Percentiles rank a stretch among this genome's conserved stretches.
Conservation (phyloP, 2,888 invertebrate genomes). For the Subacronicta megacephala region DNA sequence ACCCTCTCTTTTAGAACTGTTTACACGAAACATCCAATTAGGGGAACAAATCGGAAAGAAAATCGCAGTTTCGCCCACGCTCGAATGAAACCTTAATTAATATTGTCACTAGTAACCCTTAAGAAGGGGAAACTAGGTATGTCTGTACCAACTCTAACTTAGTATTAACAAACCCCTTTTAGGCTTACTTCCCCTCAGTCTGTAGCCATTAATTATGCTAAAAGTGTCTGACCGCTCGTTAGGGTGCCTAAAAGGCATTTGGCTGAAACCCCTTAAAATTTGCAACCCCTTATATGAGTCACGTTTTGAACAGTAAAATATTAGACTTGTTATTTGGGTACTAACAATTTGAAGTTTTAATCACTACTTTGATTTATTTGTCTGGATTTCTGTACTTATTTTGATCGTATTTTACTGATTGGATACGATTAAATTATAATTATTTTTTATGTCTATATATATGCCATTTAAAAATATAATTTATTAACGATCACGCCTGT, state of each 20-base stretch:
- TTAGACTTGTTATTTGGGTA: slow-evolving; percentile 20
- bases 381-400: too few species aligned
- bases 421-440: too few species aligned
- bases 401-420: too few species aligned
- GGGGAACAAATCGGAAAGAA: neutral
- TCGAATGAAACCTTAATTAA: slow-evolving; percentile 3
- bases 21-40: neutral
- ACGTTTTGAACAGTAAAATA: slow-evolving; percentile 22
- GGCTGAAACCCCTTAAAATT: slow-evolving; percentile 32
- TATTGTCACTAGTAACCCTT: slow-evolving; percentile 12
- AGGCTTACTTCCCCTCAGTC: slow-evolving; percentile 13
- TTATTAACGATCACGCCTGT: too few species aligned
- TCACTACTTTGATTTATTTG: slow-evolving; percentile 7
- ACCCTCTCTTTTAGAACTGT: neutral
- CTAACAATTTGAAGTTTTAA: slow-evolving; percentile 14
- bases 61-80: neutral
- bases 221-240: slow-evolving; percentile 35
- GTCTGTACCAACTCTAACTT: slow-evolving; percentile 7
- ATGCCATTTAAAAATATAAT: too few species aligned
- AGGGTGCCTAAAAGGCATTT: slow-evolving; percentile 22
- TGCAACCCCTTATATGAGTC: slow-evolving; percentile 45
- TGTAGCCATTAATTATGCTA: slow-evolving; percentile 21
- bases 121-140: slow-evolving; percentile 2
- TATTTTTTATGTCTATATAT: too few species aligned
- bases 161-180: slow-evolving; percentile 17